Evolutionary conservation across 2,888 invertebrate genomes (phyloP), one percentile per base, ranked within the genome.

Genomic region (Lepas anatifera): DNA sequence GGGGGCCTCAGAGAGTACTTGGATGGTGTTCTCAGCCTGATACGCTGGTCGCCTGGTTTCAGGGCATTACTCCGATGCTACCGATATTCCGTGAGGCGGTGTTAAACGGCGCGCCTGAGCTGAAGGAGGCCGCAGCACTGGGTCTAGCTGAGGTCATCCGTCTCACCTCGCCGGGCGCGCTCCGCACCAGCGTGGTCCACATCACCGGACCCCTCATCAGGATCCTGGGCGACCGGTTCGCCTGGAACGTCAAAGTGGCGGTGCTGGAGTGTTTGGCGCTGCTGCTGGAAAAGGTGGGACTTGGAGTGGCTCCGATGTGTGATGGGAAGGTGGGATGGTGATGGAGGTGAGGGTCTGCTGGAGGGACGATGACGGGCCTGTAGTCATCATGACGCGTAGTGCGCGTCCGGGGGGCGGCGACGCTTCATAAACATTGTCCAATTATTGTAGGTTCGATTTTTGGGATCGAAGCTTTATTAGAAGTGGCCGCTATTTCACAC

Each of bases 141-240:
- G 95, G 95, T 73, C 82, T 98, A 76, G 89, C 90, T 69, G 87
- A 88, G 79, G 86, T 93, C 25, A 93, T 95, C 77, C 85, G 84
- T 77, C 82, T 92, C 72, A 95, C 96, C 10, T 92, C 89, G 74
- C 86, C 95, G 0, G 85, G 87, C 69, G 93, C 96, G 8, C 82
- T 98, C 70, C 95, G 95, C 80, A 92, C 96, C 0, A 96, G 96
- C 68, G 97, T 98, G 6, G 92, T 98, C 72, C 92, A 95, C 79
- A 94, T 99, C 76, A 98, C 98, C 7, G 99, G 99, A 0, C 98
- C 99, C 0, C 84, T 99, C 73, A 99, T 99, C 81, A 87, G 99
- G 77, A 96, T 98, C 79, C 86, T 99, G 69, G 98, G 98, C 16
- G 83, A 83, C 75, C 85, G 97, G 72, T 98, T 96, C 81, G 91